Base-by-base conservation (phyloP, 2,113 vertebrate genomes). In the Thamnophis sirtalis region DNA sequence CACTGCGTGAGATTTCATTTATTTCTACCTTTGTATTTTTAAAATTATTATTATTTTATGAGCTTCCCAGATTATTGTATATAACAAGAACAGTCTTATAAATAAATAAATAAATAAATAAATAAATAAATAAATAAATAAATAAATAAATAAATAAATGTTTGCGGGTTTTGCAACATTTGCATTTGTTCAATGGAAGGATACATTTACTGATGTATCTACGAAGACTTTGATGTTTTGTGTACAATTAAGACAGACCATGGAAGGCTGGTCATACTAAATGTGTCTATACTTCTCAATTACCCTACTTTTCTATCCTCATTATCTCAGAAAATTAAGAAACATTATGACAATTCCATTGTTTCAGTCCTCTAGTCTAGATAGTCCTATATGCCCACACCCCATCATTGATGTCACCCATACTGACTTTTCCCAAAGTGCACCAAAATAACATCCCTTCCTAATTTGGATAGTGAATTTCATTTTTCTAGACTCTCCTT, bases 401-500 rank as follows among this genome's bases (percentile, higher is more conserved):
- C 38, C 21, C 86, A 24, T 0, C 0, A 95, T 11, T 24, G 3
- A 9, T 2, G 26, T 38, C 2, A 22, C 68, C 7, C 68, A 33
- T 26, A 58, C 8, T 92, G 43, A 89, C 43, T 60, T 92, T 8
- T 92, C 10, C 24, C 33, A 22, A 84, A 50, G 68, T 86, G 43
- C 50, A 89, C 9, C 73, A 85, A 24, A 51, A 58, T 50, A 92
- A 38, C 19, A 15, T 8, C 51, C n/a, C 3, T 84, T 88, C 38
- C 55, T 11, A 56, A 33, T 49, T 10, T 87, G 48, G 9, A 58
- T 3, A 84, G 19, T 22, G 89, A 93, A 94, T 94, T 96, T 94
- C 95, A 92, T 94, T 94, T 93, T 90, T 94, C n/a, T 24, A 73
- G 50, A 24, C 53, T 86, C 89, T 92, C 93, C 33, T 24, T n/a